Evolutionary conservation across 53 echinoderm and acorn worm species (phyloP), one percentile per base, ranked within the genome.

Genomic region (Echinometra lucunter): DNA sequence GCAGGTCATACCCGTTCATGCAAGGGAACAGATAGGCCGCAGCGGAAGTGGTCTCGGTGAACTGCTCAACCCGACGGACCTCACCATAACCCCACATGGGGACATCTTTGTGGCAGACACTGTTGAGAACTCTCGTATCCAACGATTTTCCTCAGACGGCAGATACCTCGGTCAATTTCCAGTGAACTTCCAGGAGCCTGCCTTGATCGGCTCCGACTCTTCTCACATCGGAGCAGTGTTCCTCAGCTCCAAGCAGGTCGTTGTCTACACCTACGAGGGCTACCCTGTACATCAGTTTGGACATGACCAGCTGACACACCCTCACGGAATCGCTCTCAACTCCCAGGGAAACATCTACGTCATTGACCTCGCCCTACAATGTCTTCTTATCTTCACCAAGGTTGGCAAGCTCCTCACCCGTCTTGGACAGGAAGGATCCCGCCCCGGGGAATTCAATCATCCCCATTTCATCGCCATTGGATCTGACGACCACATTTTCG

Each of bases 101-200:
- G 96, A 97, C 58, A 95, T 97, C 81, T 96, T 97, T 81, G 96
- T 98, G 6, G 98, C 98, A 6, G 98, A 98, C 93, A 96, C 98
- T 19, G 97, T 98, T 35, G 97, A 97, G 95, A 98, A 97, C 91
- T 90, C 96, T 53, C 96, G 98, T 37, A 96, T 98, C 58, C 98
- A 98, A 82, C 93, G 95, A 63, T 94, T 97, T 75, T 93, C 96
- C 0, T 93, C 98, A 12, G 97, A 97, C 42, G 98, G 98, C 69
- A 95, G 81, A 28, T 95, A 93, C 85, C 92, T 97, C 42, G 88
- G 95, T 47, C 96, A 94, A 21, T 97, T 97, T 45, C 80, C 94
- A 44, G 97, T 98, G 35, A 92, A 95, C 15, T 95, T 95, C 45
- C 96, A 98, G 57, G 98, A 98, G 37, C 97, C 97, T 19, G 95